Percentiles rank a stretch among this genome's conserved stretches.
phyloP scores from a whole-genome alignment of 2,888 invertebrate species.

The Drosophila infuscata region DNA sequence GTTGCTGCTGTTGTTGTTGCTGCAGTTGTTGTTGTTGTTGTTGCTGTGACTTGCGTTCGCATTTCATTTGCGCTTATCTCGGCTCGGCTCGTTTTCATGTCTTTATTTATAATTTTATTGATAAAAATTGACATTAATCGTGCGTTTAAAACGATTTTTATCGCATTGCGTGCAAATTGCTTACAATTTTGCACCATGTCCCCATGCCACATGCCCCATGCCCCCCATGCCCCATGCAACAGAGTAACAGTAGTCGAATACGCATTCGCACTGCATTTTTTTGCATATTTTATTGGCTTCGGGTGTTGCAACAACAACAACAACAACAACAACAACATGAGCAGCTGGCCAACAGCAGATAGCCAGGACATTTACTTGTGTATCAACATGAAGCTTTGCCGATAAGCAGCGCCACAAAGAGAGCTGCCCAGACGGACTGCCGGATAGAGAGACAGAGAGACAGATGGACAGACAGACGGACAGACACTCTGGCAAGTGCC shows the following conservation, averaged over 20 bases:
- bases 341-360: slow-evolving; percentile 1
- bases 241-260: slow-evolving; percentile 40
- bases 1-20: slow-evolving; percentile 22
- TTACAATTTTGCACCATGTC: slow-evolving; percentile 64
- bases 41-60: slow-evolving; percentile 71
- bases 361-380: slow-evolving; percentile 35
- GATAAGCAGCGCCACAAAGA: slow-evolving; percentile 26
- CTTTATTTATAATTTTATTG: slow-evolving; percentile 84
- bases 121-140: slow-evolving; percentile 83
- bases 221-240: slow-evolving; percentile 25
- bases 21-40: slow-evolving; percentile 31
- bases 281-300: slow-evolving; percentile 30
- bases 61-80: slow-evolving; percentile 74
- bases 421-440: not conserved
- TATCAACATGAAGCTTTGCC: slow-evolving; percentile 12
- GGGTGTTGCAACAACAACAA: slow-evolving; percentile 3
- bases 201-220: slow-evolving; percentile 24
- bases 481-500: not conserved
- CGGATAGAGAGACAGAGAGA: not conserved
- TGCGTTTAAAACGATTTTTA: slow-evolving; percentile 79
- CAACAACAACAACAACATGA: not conserved
- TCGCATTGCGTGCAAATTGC: slow-evolving; percentile 78
- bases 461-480: too few species aligned
- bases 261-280: slow-evolving; percentile 19
- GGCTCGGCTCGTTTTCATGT: slow-evolving; percentile 79